Evolutionary conservation across 2,797 vertebrate species (phyloP).

Genomic region (Centropyge bicolor): DNA sequence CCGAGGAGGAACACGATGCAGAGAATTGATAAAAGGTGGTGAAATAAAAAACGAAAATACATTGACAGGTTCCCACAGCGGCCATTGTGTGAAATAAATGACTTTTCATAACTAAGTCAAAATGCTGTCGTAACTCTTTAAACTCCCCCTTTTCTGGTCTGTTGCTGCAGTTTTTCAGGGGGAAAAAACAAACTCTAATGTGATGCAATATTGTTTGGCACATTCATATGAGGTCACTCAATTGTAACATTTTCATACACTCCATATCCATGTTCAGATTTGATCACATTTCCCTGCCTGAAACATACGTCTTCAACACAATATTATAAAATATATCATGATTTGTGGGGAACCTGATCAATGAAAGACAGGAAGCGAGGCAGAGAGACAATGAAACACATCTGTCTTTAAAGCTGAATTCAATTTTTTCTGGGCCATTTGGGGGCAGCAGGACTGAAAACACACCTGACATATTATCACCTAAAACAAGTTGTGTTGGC

Average conservation of each 20-base stretch:
- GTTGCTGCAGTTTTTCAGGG: neutral
- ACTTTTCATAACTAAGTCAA: constrained; percentile 10
- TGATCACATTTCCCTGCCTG: neutral
- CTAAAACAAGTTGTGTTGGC: neutral
- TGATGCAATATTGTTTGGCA: neutral
- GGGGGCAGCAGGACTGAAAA: no score
- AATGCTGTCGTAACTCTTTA: neutral
- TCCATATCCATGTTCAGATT: neutral
- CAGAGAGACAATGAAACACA: neutral
- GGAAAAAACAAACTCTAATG: neutral
- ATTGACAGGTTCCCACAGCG: constrained; percentile 26
- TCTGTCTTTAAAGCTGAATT: neutral
- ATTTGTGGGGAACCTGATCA: neutral
- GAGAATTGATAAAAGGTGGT: constrained; percentile 17
- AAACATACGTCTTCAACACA: neutral
- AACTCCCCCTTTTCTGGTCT: neutral
- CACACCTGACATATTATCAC: neutral
- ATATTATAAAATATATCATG: neutral
- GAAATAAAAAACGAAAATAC: constrained; percentile 17
- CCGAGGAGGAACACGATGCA: neutral
- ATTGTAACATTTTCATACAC: neutral
- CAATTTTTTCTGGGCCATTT: neutral
- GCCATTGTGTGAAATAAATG: constrained; percentile 15
- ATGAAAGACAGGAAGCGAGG: neutral
- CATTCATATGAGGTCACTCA: neutral